Base-by-base conservation (phyloP, 2,113 vertebrate genomes). In the Kryptolebias marmoratus region DNA sequence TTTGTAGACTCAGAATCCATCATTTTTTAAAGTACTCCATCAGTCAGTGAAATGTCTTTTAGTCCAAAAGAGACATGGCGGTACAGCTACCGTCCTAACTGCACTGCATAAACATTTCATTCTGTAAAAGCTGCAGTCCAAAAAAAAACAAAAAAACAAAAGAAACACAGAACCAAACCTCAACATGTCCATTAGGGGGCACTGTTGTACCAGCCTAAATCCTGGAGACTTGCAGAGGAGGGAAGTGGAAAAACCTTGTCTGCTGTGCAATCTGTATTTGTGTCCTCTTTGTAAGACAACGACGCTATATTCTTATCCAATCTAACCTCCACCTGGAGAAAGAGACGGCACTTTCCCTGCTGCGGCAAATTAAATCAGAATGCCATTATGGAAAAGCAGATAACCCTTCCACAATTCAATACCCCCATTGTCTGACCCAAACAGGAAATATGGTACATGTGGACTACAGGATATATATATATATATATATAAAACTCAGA, bases 161-260 rank as follows among this genome's bases (percentile, higher is more conserved):
- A 48, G 68, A 18, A 12, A 50, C 2, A n/a, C 18, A 11, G 27
- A 36, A 13, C 10, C 12, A 44, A 13, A 12, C 2, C 12, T 13
- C 2, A 45, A 0, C 14, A 0, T 4, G 9, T 66, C 81, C 92
- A 86, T 68, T 62, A 79, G 92, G 87, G 90, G 91, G 86, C 92
- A 91, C 79, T 93, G 92, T 92, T 88, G 90, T 57, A 86, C 52
- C 91, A 91, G 77, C 73, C 80, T 84, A 30, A 27, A 54, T 31
- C 22, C 16, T 5, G 13, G 42, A 18, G 4, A n/a, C 62, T 52
- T 30, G 27, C 64, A 53, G 54, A 75, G 31, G 12, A 79, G 28
- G 66, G 67, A 71, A 77, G 61, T 53, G 57, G 47, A 44, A 70
- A 22, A 53, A 49, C 61, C 53, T 58, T 69, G 73, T 75, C 82